phyloP scores from a whole-genome alignment of 37 sponge, comb jelly and placozoan species.

The Theonella swinhoei region DNA sequence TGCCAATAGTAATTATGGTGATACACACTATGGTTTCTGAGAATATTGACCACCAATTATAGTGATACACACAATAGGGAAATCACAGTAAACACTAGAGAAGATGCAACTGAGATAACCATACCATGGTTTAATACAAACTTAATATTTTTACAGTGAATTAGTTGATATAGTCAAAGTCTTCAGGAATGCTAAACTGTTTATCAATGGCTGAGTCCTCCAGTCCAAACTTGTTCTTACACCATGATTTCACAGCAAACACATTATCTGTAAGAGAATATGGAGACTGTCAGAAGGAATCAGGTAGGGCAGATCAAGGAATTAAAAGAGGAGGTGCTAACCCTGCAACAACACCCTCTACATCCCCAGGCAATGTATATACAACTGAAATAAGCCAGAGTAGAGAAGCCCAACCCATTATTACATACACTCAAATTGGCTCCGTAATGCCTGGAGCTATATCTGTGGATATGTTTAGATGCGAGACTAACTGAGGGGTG shows the following conservation, averaged over 20 bases:
- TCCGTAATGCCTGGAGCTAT: not conserved
- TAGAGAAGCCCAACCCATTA: not conserved
- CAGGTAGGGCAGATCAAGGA: not conserved
- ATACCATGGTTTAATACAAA: no score
- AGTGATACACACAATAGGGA: no score
- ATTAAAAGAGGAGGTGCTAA: not conserved
- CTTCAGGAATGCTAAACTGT: conserved; percentile 97
- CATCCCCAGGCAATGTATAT: no score
- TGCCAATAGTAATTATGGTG: no score
- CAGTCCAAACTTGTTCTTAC: conserved; percentile 86
- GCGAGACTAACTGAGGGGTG: no score
- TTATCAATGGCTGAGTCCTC: conserved; percentile 75
- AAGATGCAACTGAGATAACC: no score
- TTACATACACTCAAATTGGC: not conserved
- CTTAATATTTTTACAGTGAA: no score
- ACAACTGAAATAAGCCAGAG: no score
- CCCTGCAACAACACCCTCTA: not conserved
- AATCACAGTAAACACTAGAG: no score
- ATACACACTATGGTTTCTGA: no score
- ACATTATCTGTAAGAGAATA: conserved; percentile 98
- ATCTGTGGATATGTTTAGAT: not conserved
- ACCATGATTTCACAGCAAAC: conserved; percentile 93
- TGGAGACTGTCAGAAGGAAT: no score
- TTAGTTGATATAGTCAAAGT: conserved; percentile 84
- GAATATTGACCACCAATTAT: no score